Evolutionary conservation across 1,140 invertebrate species (phyloP).

Genomic region (Chironomus striatipennis): DNA sequence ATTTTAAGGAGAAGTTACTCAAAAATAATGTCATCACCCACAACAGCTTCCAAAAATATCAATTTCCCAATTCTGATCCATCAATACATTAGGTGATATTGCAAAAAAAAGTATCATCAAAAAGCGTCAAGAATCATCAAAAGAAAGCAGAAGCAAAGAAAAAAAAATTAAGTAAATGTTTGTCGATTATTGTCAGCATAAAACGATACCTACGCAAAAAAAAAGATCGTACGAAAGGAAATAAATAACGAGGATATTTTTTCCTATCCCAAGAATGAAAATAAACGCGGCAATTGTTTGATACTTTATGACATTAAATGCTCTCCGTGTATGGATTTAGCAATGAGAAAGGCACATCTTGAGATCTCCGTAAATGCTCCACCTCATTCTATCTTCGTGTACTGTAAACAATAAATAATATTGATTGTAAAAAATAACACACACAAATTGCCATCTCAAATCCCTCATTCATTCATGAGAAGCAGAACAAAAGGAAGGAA

Average conservation of each 20-base stretch:
- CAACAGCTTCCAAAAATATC: too few relatives aligned
- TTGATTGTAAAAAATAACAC: constrained; percentile 10
- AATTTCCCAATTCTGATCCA: neutral
- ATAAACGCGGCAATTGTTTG: neutral
- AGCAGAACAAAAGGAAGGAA: neutral
- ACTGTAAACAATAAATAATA: constrained; percentile 6
- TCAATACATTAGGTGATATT: neutral
- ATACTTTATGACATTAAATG: constrained; percentile 4
- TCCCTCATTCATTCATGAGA: constrained; percentile 11
- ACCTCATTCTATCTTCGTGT: neutral
- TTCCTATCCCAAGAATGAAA: too few relatives aligned
- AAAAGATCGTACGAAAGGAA: neutral
- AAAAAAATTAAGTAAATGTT: neutral
- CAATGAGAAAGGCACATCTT: neutral
- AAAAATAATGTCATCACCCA: too few relatives aligned
- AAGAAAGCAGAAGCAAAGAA: too few relatives aligned
- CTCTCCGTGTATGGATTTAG: neutral
- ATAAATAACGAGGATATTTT: too few relatives aligned
- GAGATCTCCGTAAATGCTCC: too few relatives aligned
- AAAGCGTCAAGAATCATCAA: too few relatives aligned
- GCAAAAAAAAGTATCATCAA: neutral
- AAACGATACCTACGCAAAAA: neutral
- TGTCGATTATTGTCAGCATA: neutral
- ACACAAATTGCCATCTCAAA: neutral
- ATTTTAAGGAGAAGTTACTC: too few relatives aligned